These are phyloP conservation scores for Noctua pronuba DNA, from an alignment of 2,888 invertebrate species.

Conservation along the genomic window DNA sequence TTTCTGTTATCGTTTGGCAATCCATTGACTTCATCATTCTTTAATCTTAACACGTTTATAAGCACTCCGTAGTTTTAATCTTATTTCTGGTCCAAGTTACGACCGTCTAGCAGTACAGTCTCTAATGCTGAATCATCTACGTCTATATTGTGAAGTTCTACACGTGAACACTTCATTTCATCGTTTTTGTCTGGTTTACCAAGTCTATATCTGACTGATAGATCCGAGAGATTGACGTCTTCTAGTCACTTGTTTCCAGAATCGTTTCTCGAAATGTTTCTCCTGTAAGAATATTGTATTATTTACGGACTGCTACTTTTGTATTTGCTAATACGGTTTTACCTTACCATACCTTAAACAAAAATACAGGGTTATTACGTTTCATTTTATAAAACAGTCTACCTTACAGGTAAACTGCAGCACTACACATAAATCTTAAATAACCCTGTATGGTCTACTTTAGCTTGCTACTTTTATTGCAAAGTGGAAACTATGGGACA, in stretches of 20 bases:
- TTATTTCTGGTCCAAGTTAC: slow-evolving; percentile 45
- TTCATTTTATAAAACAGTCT: slow-evolving; percentile 1
- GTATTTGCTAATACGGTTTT: slow-evolving; percentile 12
- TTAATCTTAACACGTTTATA: slow-evolving; percentile 55
- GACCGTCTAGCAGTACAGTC: slow-evolving; percentile 58
- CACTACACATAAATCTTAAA: slow-evolving; percentile 32
- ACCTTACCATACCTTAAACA: slow-evolving; percentile 6
- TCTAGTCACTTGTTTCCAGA: slow-evolving; percentile 95
- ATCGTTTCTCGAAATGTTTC: slow-evolving; percentile 94
- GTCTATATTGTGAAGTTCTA: slow-evolving; percentile 60
- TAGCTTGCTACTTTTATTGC: slow-evolving; percentile 35
- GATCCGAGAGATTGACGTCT: slow-evolving; percentile 91
- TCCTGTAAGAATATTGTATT: slow-evolving; percentile 90
- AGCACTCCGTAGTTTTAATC: slow-evolving; percentile 50
- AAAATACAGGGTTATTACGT: slow-evolving; percentile 61
- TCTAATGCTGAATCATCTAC: slow-evolving; percentile 60
- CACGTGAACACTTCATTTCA: slow-evolving; percentile 74
- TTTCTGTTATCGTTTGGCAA: slow-evolving; percentile 82
- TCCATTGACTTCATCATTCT: slow-evolving; percentile 62
- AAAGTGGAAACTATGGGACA: slow-evolving; percentile 49
- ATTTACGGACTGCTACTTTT: slow-evolving; percentile 55
- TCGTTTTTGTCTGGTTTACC: slow-evolving; percentile 55
- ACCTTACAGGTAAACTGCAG: not conserved
- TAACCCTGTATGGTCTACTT: slow-evolving; percentile 60
- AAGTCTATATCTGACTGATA: slow-evolving; percentile 84